A percentile compares a stretch with the other conserved stretches of the same genome.
Conservation (phyloP, 1,140 invertebrate species). For the Rhagoletis pomonella region DNA sequence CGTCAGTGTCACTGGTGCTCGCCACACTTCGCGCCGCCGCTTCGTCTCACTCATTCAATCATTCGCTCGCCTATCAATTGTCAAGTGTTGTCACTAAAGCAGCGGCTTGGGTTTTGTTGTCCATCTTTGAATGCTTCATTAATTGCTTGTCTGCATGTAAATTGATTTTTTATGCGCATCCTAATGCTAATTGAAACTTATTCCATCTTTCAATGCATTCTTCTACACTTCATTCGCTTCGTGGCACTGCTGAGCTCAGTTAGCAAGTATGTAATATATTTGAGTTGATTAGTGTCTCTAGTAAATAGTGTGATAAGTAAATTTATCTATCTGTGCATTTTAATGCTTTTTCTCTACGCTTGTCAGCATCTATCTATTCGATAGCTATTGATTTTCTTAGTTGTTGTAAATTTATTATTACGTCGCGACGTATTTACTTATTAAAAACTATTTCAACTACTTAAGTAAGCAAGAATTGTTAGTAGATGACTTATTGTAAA, state of each 20-base stretch:
- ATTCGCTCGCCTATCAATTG: conserved; percentile 22
- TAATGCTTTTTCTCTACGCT: not conserved
- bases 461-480: not conserved
- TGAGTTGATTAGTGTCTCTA: conserved; percentile 8
- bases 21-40: no score
- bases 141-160: conserved; percentile 50
- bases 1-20: conserved; percentile 5
- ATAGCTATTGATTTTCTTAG: not conserved
- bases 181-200: conserved; percentile 52
- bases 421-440: not conserved
- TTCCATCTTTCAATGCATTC: conserved; percentile 42
- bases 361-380: not conserved
- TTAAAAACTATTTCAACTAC: not conserved
- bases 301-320: conserved; percentile 8
- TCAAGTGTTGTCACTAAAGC: not conserved
- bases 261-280: conserved; percentile 16
- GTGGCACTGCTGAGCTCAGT: not conserved
- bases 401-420: not conserved
- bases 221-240: not conserved
- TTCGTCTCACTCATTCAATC: not conserved
- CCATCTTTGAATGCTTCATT: conserved; percentile 32
- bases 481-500: no score
- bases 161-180: conserved; percentile 49
- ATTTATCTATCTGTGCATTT: conserved; percentile 14
- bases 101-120: conserved; percentile 11